Evolutionary conservation across 2,113 vertebrate species (phyloP), one percentile per base, ranked within the genome.

Genomic region (Scytalopus superciliaris): DNA sequence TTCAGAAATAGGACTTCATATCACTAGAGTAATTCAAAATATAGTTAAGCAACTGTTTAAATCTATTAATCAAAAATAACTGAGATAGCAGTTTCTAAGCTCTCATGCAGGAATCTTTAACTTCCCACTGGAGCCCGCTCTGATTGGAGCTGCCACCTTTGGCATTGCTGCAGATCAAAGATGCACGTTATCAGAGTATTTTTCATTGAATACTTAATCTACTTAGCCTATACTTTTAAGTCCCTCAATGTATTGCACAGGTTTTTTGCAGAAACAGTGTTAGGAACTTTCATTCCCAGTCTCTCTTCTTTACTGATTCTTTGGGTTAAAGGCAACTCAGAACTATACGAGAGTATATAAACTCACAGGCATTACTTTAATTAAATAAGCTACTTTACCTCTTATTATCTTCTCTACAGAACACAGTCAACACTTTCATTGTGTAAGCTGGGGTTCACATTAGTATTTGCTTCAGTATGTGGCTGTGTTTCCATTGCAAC

Each of bases 201-300:
- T 81, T 66, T 24, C 39, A 63, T 24, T 19, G 25, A 49, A 62
- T 45, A 19, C 7, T 62, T 92, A 33, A 81, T 78, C 73, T 74
- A 15, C 64, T 76, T 78, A 70, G 27, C 42, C 19, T 44, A 6
- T 12, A 27, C 3, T 37, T 78, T 55, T 35, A 84, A 73, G 12
- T 70, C 31, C 28, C 25, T 70, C 45, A 56, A 8, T 72, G 33
- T 30, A 62, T 27, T 2, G 1, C 30, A 22, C 19, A 27, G 55
- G 42, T 39, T 28, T 63, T 84, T 40, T 45, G 6, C 0, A 0
- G 31, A 24, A 81, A 50, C 9, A n/a, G 25, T 4, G 23, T 60
- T 16, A 91, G 33, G 39, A 84, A 45, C 8, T 73, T 82, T 24
- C 17, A 62, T 66, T 73, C 57, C 9, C 22, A 10, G 9, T 70